Conservation (phyloP, 37 sponge, comb jelly and placozoan genomes). For the Chondrilla cf. caribensis region DNA sequence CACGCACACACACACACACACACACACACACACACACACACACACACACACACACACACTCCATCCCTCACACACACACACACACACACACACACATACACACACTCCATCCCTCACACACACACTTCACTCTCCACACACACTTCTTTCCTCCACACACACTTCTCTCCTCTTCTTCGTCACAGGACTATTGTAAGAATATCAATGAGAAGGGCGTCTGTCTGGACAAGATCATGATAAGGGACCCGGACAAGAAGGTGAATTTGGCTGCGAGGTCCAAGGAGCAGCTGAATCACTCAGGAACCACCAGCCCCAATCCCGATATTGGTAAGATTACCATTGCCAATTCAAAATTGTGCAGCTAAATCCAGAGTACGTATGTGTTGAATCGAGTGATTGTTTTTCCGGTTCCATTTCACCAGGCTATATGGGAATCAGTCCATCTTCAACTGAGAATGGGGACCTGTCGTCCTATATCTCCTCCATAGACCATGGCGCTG, state of each 20-base stretch:
- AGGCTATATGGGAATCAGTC: constrained; percentile 1
- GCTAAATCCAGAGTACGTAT: too few relatives aligned
- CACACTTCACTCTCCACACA: not conserved
- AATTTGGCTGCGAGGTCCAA: not conserved
- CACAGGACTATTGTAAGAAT: constrained; percentile 25
- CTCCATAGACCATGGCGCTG: too few relatives aligned
- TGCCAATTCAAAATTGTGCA: too few relatives aligned
- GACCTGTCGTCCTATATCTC: not conserved
- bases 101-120: not conserved
- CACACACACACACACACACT: too few relatives aligned
- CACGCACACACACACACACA: too few relatives aligned
- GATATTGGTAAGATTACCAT: not conserved
- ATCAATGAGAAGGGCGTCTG: constrained; percentile 28
- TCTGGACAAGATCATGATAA: constrained; percentile 13
- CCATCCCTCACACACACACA: too few relatives aligned
- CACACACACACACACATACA: constrained; percentile 12
- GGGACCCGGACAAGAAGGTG: not conserved
- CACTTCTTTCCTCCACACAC: not conserved
- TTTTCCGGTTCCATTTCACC: too few relatives aligned
- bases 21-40: too few relatives aligned
- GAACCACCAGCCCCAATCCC: constrained; percentile 20
- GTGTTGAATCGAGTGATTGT: too few relatives aligned
- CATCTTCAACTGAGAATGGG: constrained; percentile 5
- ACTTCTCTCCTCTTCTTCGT: not conserved
- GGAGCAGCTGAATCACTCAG: constrained; percentile 7